Evolutionary conservation across 2,888 invertebrate species (phyloP).

Genomic region (Bellardia bayeri): DNA sequence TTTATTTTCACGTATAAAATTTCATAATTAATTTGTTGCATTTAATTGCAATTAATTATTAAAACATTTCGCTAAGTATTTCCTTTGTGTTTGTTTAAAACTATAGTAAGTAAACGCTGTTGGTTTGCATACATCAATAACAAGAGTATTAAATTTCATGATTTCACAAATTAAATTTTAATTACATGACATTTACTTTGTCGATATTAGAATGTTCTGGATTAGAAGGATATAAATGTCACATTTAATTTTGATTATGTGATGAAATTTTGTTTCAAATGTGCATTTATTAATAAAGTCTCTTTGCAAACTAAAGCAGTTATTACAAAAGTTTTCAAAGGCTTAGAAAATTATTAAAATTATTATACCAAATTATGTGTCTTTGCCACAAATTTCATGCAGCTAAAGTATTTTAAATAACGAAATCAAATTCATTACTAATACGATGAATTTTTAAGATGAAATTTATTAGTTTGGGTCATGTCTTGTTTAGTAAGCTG

Average conservation of each 20-base stretch:
- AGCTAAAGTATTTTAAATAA: too few relatives aligned
- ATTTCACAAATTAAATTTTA: conserved; percentile 37
- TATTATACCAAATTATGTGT: too few relatives aligned
- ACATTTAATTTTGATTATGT: not conserved
- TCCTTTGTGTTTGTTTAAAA: not conserved
- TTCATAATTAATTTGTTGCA: conserved; percentile 16
- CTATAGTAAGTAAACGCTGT: not conserved
- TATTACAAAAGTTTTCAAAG: too few relatives aligned
- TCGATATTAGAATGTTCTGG: not conserved
- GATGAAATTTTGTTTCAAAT: not conserved
- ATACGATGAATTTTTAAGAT: too few relatives aligned
- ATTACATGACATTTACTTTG: not conserved
- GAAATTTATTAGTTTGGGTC: too few relatives aligned
- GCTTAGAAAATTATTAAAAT: too few relatives aligned
- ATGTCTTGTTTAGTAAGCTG: not conserved
- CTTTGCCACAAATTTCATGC: too few relatives aligned
- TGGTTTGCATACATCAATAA: not conserved
- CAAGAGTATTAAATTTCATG: conserved; percentile 49
- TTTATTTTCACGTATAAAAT: not conserved
- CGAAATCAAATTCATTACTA: too few relatives aligned
- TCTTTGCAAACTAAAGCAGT: too few relatives aligned
- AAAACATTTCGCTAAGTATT: not conserved
- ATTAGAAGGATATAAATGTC: not conserved
- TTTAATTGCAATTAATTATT: conserved; percentile 17
- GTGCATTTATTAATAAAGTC: not conserved